These are phyloP conservation scores for Anolis carolinensis DNA, from an alignment of 2,113 vertebrate genomes.

Conservation along the genomic window DNA sequence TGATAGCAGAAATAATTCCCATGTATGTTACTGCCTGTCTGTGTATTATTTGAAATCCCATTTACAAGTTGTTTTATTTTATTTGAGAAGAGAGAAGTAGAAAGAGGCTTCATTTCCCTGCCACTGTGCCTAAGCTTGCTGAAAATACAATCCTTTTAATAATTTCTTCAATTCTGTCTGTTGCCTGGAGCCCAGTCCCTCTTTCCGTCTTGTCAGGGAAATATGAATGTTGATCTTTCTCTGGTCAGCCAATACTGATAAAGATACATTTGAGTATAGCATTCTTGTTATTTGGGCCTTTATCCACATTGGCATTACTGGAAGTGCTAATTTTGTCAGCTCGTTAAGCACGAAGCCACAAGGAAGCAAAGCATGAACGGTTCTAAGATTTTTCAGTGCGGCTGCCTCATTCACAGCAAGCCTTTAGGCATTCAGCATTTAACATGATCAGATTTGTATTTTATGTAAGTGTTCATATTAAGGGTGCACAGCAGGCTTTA, in stretches of 20 bases:
- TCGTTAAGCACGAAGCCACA: conserved; percentile 11
- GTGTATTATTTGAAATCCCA: too few relatives aligned
- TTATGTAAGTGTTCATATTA: conserved; percentile 17
- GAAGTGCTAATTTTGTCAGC: neutral
- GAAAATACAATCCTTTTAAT: neutral
- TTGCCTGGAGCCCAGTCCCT: neutral
- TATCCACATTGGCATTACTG: neutral
- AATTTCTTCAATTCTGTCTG: neutral
- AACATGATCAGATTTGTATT: conserved; percentile 5
- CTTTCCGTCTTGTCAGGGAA: neutral
- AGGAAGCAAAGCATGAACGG: conserved; percentile 4
- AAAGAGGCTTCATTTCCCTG: too few relatives aligned
- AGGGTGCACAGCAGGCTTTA: neutral
- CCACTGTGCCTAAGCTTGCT: neutral
- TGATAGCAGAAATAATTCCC: neutral
- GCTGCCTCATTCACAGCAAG: neutral
- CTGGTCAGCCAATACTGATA: neutral
- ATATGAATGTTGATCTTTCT: neutral
- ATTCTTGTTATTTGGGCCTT: neutral
- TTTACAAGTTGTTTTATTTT: neutral
- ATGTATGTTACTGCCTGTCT: neutral
- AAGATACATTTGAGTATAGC: neutral
- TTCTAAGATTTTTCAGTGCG: neutral
- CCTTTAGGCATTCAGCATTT: conserved; percentile 11
- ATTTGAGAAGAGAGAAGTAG: neutral